Percentiles rank a stretch among this genome's conserved stretches.
These are phyloP conservation scores for Sardinella longiceps DNA, from an alignment of 2,797 vertebrate genomes.

Conservation along the genomic window DNA sequence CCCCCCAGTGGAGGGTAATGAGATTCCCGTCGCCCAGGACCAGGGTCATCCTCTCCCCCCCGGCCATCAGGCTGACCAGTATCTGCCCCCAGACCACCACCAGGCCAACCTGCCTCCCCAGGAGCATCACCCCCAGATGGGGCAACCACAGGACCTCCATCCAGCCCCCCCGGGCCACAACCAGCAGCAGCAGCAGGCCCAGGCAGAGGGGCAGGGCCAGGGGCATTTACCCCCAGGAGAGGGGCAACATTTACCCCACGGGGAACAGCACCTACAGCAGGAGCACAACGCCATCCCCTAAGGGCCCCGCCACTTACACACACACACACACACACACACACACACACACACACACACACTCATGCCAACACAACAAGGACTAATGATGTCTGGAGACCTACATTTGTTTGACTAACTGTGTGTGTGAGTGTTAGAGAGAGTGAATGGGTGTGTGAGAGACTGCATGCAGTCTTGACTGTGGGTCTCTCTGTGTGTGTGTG, in stretches of 20 bases:
- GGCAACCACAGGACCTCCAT: not conserved
- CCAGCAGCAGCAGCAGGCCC: slow-evolving; percentile 24
- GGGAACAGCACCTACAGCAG: not conserved
- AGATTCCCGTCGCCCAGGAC: slow-evolving; percentile 25
- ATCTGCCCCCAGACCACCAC: slow-evolving; percentile 55
- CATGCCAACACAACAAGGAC: too few species aligned
- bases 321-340: too few species aligned
- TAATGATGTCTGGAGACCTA: too few species aligned
- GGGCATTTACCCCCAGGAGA: not conserved
- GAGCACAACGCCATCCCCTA: slow-evolving; percentile 14
- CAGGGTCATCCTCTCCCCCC: slow-evolving; percentile 50
- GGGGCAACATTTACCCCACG: not conserved
- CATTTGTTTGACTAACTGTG: not conserved
- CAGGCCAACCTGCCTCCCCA: not conserved
- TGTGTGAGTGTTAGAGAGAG: not conserved
- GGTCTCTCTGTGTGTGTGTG: too few species aligned
- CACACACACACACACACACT: too few species aligned
- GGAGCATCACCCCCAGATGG: not conserved
- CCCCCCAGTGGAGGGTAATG: not conserved
- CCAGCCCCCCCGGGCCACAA: slow-evolving; percentile 37
- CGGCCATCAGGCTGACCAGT: slow-evolving; percentile 59
- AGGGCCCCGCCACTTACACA: too few species aligned
- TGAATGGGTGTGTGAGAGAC: not conserved
- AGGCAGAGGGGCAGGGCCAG: not conserved
- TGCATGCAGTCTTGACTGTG: not conserved